phyloP scores from a whole-genome alignment of 2,797 vertebrate species.

The Tapirus indicus region DNA sequence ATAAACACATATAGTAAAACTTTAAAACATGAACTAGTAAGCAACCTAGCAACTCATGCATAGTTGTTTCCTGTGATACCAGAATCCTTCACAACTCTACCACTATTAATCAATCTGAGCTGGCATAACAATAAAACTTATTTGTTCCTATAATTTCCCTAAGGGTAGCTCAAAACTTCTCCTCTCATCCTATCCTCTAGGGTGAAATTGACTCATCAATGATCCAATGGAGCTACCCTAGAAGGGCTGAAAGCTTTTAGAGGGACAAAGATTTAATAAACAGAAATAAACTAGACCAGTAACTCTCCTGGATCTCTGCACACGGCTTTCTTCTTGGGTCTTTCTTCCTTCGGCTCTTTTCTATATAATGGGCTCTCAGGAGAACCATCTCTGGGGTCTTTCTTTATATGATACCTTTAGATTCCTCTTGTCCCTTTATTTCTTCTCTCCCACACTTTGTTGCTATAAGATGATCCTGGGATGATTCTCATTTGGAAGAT shows the following conservation, averaged over 20 bases:
- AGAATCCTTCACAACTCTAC: not conserved
- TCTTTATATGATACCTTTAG: not conserved
- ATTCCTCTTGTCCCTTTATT: not conserved
- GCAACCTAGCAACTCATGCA: not conserved
- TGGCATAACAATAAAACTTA: not conserved
- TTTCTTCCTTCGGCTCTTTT: not conserved
- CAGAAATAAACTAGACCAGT: not conserved
- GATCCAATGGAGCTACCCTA: not conserved
- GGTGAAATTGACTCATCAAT: constrained; percentile 1
- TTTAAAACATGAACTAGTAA: not conserved
- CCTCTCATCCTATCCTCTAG: not conserved
- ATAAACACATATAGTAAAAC: not conserved
- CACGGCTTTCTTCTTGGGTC: not conserved
- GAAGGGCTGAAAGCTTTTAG: not conserved
- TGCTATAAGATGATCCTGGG: not conserved
- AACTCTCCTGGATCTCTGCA: not conserved
- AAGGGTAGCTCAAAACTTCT: not conserved
- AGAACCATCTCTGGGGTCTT: not conserved
- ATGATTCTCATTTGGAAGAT: not conserved
- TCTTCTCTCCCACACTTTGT: not conserved
- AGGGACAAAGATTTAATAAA: not conserved
- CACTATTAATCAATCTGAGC: not conserved
- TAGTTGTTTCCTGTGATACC: not conserved
- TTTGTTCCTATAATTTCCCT: not conserved
- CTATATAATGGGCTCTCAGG: not conserved